Base-by-base conservation (phyloP, 2,113 vertebrate species). In the Globicephala melas region DNA sequence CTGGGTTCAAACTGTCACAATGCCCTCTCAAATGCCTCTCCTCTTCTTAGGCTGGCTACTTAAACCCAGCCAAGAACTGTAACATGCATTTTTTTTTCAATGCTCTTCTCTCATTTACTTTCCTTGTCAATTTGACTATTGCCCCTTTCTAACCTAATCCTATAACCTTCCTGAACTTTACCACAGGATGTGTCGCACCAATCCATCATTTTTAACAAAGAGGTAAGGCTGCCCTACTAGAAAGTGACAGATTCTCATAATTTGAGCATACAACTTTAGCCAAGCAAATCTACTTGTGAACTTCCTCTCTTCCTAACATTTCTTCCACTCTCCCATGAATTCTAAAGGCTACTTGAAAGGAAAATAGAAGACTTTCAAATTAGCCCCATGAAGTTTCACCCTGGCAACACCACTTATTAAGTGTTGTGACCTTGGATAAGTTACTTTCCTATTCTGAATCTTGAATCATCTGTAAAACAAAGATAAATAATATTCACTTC, bases 121-220 rank as follows among this genome's bases (percentile, higher is more conserved):
- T 63, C 3, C 9, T 80, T 85, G 41, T 91, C 28, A 86, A 90
- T 92, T 93, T 92, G n/a, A 94, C 36, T 83, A 71, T 65, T 67
- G 36, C 20, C 8, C 60, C 36, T 85, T 94, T 76, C 80, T 96
- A 81, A 81, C 79, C 41, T 90, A 92, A 90, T 94, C 50, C 55
- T 89, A 50, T 79, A 74, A 91, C 74, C 71, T 92, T 47, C 79
- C 88, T 90, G 26, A 94, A 91, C 26, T 90, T 90, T 63, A 44
- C 4, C 67, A 68, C 10, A 60, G 33, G 25, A 41, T 53, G 79
- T 95, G 71, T 81, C 55, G 18, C 55, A 82, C 36, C 53, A 50
- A 33, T 67, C 70, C n/a, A 82, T 90, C 62, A 89, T 50, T 95
- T 92, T 84, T 87, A 95, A 71, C 58, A 94, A 87, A 94, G 33